A percentile compares a stretch with the other conserved stretches of the same genome.
Evolutionary conservation across 1,140 invertebrate species (phyloP).

Genomic region (Bombus vancouverensis): DNA sequence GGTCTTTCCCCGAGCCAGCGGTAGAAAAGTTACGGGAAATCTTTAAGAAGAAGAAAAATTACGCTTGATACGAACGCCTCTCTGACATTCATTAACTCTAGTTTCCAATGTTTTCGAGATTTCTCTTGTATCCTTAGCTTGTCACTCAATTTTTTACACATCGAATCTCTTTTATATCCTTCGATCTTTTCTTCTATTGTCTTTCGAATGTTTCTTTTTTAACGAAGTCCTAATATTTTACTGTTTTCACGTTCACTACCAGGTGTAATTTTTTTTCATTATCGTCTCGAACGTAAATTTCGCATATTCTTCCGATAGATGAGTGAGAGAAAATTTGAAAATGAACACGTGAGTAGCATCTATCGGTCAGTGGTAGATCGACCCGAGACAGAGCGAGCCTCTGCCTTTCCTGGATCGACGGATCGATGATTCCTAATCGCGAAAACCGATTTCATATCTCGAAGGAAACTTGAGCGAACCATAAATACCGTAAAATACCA

Average conservation of each 20-base stretch:
- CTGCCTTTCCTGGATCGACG: slow-evolving; percentile 21
- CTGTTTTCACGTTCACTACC: not conserved
- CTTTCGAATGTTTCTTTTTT: too few species aligned
- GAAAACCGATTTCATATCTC: not conserved
- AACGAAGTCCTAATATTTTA: too few species aligned
- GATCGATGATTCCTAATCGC: slow-evolving; percentile 19
- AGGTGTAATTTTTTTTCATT: not conserved
- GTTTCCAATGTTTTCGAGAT: too few species aligned
- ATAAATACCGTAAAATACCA: not conserved
- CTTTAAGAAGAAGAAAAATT: not conserved
- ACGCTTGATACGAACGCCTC: not conserved
- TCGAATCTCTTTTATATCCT: too few species aligned
- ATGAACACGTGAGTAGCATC: slow-evolving; percentile 12
- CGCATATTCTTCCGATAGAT: too few species aligned
- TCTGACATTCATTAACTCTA: not conserved
- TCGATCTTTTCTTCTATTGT: too few species aligned
- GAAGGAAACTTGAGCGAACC: slow-evolving; percentile 9
- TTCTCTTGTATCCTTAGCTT: too few species aligned
- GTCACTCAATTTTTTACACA: too few species aligned
- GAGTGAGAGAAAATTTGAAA: not conserved
- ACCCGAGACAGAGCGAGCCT: slow-evolving; percentile 38
- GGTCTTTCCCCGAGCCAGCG: not conserved
- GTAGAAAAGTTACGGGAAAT: not conserved
- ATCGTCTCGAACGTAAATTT: not conserved
- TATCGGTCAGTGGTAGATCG: slow-evolving; percentile 47